Base-by-base conservation (phyloP, 2,888 invertebrate species). In the Plemyria rubiginata region DNA sequence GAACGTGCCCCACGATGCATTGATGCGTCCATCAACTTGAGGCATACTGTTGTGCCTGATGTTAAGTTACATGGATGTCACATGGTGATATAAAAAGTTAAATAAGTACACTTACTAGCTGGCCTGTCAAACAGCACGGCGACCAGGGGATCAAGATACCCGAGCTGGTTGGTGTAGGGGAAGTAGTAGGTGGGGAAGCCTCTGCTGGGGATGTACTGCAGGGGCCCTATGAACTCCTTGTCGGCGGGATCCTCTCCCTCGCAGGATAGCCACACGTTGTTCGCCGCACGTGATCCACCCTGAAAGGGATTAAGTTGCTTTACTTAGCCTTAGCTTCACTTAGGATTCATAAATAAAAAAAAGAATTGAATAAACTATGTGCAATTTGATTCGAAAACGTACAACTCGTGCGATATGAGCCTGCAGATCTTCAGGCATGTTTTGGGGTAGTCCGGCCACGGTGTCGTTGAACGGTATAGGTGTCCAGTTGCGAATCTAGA, bases 231-330 rank as follows among this genome's bases (percentile, higher is more conserved):
- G 92, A 98, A 98, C 91, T 99, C 99, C 76, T 96, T 94, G 89
- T 99, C 99, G 51, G 97, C 96, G 3, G 97, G 96, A 88, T 97
- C 98, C 93, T 98, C 98, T 59, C 99, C 99, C 87, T 97, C 96
- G 87, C 99, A 99, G 40, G 97, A 96, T 64, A 99, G 95, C 96
- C 98, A 98, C 71, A 98, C 96, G 54, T 96, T 95, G 84, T 95
- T 94, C 66, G 90, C 86, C 57, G 90, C 90, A 0, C 88, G 86
- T 48, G 90, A 89, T 64, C 88, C 88, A 29, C 87, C 81, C 92
- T 92, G 71, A 2, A n/a, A n/a, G n/a, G n/a, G n/a, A n/a, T n/a
- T n/a, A n/a, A n/a, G n/a, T n/a, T n/a, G n/a, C n/a, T n/a, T n/a
- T n/a, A n/a, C n/a, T n/a, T n/a, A n/a, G n/a, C n/a, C n/a, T n/a